These are phyloP conservation scores for Thysanoteuthis rhombus DNA, from an alignment of 2,888 invertebrate genomes.

Conservation along the genomic window DNA sequence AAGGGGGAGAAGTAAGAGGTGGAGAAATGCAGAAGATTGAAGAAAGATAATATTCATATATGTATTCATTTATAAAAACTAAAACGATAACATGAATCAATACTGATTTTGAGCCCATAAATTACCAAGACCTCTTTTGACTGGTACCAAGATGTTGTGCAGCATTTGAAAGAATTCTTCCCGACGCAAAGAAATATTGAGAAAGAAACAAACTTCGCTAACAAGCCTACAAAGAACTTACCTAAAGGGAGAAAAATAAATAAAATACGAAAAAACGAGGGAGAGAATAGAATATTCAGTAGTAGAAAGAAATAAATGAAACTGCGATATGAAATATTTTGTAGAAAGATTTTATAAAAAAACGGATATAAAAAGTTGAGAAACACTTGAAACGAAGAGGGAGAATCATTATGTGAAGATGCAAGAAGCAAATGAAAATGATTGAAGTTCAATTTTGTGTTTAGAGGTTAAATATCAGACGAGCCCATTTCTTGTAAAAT, in stretches of 20 bases:
- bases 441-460: too few relatives aligned
- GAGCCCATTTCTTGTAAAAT: too few relatives aligned
- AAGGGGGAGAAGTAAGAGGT: not conserved
- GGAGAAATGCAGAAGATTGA: too few relatives aligned
- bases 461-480: too few relatives aligned
- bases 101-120: not conserved
- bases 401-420: too few relatives aligned
- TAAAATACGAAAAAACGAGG: not conserved
- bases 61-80: not conserved
- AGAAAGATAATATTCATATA: not conserved
- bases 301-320: not conserved
- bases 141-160: not conserved
- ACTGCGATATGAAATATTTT: not conserved
- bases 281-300: not conserved
- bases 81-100: not conserved
- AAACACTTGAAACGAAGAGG: too few relatives aligned
- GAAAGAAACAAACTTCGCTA: not conserved
- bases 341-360: too few relatives aligned
- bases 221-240: not conserved
- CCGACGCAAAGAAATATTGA: not conserved
- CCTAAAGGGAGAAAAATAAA: too few relatives aligned
- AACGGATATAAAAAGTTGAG: too few relatives aligned
- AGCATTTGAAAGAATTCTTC: not conserved
- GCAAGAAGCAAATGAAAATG: too few relatives aligned
- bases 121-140: not conserved